A percentile compares a stretch with the other conserved stretches of the same genome.
These are phyloP conservation scores for Drosophila rellima DNA, from an alignment of 2,888 invertebrate species.

Conservation along the genomic window DNA sequence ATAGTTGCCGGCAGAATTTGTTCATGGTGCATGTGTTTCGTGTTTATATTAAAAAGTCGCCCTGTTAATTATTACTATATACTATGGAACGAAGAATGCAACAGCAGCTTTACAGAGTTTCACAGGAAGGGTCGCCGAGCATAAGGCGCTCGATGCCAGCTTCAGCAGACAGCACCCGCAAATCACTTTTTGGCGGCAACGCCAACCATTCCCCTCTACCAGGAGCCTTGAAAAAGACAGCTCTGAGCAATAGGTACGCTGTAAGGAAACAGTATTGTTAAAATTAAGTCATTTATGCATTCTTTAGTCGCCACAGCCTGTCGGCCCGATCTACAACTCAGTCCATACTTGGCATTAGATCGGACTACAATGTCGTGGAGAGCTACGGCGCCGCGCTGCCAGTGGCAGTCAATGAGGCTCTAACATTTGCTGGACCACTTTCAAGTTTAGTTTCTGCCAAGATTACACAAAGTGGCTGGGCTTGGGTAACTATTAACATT, in stretches of 20 bases:
- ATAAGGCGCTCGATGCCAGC: slow-evolving; percentile 66
- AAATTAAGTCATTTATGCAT: background rate
- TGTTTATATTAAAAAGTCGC: slow-evolving; percentile 35
- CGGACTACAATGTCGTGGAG: slow-evolving; percentile 91
- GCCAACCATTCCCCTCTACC: slow-evolving; percentile 32
- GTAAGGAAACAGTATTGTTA: background rate
- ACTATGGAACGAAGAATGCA: slow-evolving; percentile 65
- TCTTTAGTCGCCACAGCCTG: slow-evolving; percentile 86
- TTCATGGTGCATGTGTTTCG: slow-evolving; percentile 52
- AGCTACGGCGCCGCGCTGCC: slow-evolving; percentile 93
- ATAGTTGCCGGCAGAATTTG: slow-evolving; percentile 44
- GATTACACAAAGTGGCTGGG: slow-evolving; percentile 87
- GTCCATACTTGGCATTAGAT: slow-evolving; percentile 91
- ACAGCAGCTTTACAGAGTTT: slow-evolving; percentile 71
- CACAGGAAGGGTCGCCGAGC: slow-evolving; percentile 75
- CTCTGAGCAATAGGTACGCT: slow-evolving; percentile 64
- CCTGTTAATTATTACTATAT: slow-evolving; percentile 10
- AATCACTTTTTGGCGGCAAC: slow-evolving; percentile 76
- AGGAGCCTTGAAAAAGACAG: slow-evolving; percentile 71
- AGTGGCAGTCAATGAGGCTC: slow-evolving; percentile 94
- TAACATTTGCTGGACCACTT: slow-evolving; percentile 91
- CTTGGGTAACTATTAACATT: slow-evolving; percentile 85
- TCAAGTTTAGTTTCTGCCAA: slow-evolving; percentile 86
- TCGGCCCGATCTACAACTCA: slow-evolving; percentile 89
- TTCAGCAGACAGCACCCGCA: slow-evolving; percentile 67